These are phyloP conservation scores for Haemorhous mexicanus DNA, from an alignment of 2,113 vertebrate species.

Conservation along the genomic window DNA sequence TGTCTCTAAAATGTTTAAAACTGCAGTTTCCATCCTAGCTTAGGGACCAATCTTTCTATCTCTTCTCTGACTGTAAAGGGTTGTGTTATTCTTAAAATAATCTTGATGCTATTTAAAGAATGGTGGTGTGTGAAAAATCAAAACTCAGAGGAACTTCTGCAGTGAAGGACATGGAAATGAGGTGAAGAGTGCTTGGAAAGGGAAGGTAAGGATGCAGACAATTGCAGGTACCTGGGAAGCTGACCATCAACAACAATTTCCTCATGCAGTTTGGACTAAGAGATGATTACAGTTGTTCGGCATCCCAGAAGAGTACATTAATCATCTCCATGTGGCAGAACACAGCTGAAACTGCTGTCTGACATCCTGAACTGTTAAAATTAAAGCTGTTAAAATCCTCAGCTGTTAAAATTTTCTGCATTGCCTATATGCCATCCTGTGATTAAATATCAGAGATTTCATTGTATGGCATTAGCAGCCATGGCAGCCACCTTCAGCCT, in stretches of 20 bases:
- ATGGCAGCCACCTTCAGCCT: neutral
- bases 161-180: neutral
- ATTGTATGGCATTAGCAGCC: fast-evolving
- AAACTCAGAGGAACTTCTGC: neutral
- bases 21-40: neutral
- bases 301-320: neutral
- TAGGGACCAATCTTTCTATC: neutral
- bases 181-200: neutral
- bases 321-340: neutral
- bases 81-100: neutral
- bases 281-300: neutral
- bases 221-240: neutral
- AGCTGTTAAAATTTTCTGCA: neutral
- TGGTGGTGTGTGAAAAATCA: neutral
- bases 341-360: constrained; percentile 1
- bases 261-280: neutral
- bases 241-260: neutral
- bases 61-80: neutral
- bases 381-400: neutral
- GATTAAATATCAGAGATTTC: neutral
- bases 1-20: neutral
- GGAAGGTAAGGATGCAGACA: neutral
- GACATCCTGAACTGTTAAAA: neutral
- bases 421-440: neutral
- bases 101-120: neutral